Percentiles rank a stretch among this genome's conserved stretches.
Evolutionary conservation across 1,140 invertebrate species (phyloP).

Genomic region (Drosophila simulans): DNA sequence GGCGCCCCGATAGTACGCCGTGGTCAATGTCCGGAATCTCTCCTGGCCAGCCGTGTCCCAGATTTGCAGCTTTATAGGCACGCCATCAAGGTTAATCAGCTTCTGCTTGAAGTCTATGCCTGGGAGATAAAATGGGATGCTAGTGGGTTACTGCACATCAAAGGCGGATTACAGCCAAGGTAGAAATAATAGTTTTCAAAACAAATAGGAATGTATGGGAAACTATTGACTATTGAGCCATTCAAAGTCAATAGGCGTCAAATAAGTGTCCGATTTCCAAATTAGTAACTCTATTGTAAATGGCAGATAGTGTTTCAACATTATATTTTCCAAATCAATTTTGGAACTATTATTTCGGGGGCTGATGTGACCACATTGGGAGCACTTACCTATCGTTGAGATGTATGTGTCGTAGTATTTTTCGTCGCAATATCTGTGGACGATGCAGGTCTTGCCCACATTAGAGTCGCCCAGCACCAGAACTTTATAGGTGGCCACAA

Average conservation of each 20-base stretch:
- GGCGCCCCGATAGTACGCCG: constrained; percentile 93
- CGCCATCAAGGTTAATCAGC: constrained; percentile 93
- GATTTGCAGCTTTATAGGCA: constrained; percentile 94
- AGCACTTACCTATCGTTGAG: constrained; percentile 91
- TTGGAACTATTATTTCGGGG: no score
- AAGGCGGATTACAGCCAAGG: neutral
- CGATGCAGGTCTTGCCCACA: constrained; percentile 96
- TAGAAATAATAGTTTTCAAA: neutral
- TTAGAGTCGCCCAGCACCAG: constrained; percentile 95
- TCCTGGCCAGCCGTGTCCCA: constrained; percentile 90
- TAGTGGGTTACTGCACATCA: constrained; percentile 7
- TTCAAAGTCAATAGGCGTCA: no score
- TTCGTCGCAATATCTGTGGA: constrained; percentile 95
- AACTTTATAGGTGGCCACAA: constrained; percentile 93
- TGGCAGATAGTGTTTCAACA: no score
- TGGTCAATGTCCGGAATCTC: constrained; percentile 89
- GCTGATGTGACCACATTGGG: no score
- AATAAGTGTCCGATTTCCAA: no score
- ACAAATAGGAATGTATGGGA: neutral
- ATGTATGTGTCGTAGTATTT: constrained; percentile 96
- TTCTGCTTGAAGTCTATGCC: constrained; percentile 97
- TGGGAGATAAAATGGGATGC: constrained; percentile 78
- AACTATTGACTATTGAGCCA: no score
- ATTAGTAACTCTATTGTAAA: no score
- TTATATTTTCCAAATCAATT: no score